These are phyloP conservation scores for Uromys caudimaculatus DNA, from an alignment of 2,797 vertebrate species.

Conservation along the genomic window DNA sequence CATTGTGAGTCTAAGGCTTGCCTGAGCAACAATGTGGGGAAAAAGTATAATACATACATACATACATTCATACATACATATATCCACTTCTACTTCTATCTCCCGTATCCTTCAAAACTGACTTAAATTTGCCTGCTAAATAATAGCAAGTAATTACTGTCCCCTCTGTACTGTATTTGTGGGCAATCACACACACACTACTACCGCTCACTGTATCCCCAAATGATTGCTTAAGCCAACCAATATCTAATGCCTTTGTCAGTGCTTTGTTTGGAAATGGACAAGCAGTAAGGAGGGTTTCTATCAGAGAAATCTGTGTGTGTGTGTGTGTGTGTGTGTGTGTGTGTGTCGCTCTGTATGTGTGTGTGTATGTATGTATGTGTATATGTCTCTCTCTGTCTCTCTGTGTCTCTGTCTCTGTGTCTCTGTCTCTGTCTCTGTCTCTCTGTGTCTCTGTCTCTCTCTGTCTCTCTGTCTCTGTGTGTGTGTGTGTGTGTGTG, in stretches of 20 bases:
- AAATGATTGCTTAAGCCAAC: not conserved
- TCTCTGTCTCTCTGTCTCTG: not conserved
- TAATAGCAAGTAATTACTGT: not conserved
- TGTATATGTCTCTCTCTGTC: too few relatives aligned
- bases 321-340: not conserved
- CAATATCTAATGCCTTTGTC: not conserved
- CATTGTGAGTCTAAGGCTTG: not conserved
- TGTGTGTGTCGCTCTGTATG: too few relatives aligned
- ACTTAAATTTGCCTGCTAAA: slow-evolving; percentile 36
- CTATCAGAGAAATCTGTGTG: not conserved
- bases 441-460: not conserved
- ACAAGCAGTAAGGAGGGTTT: not conserved
- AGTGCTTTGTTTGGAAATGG: not conserved
- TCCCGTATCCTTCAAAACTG: slow-evolving; percentile 37
- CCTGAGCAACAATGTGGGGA: not conserved
- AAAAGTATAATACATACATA: too few relatives aligned
- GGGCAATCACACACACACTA: too few relatives aligned
- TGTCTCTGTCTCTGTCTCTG: too few relatives aligned
- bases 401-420: too few relatives aligned
- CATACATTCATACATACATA: not conserved
- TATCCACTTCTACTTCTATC: not conserved
- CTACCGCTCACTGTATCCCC: not conserved
- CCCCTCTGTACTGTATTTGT: not conserved
- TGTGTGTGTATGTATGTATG: not conserved
- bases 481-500: not conserved